Evolutionary conservation across 1,140 invertebrate species (phyloP).

Genomic region (Carposina sasakii): DNA sequence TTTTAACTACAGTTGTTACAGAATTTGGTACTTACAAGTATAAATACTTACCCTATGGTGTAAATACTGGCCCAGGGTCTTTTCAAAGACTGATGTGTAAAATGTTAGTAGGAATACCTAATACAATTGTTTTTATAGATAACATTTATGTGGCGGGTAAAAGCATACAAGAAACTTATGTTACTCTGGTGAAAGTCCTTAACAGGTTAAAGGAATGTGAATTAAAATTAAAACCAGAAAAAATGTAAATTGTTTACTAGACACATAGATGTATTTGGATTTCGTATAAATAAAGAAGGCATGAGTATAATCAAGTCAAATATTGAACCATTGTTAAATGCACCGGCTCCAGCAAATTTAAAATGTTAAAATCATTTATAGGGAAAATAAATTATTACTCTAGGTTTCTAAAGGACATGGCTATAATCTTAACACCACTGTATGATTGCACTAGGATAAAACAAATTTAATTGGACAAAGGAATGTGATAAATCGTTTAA

Average conservation of each 20-base stretch:
- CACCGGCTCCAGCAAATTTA: slow-evolving; percentile 11
- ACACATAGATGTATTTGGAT: slow-evolving; percentile 22
- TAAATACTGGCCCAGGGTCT: no score
- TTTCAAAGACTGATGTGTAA: no score
- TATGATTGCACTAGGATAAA: slow-evolving; percentile 10
- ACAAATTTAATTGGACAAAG: slow-evolving; percentile 14
- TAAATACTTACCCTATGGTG: no score
- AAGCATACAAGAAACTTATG: no score
- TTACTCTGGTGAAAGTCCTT: no score
- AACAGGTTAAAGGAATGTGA: no score
- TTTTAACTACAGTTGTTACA: no score
- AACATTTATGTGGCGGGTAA: no score
- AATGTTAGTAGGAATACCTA: no score
- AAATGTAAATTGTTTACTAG: slow-evolving; percentile 19
- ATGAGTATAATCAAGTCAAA: slow-evolving; percentile 20
- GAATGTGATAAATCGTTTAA: slow-evolving; percentile 11
- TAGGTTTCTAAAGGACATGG: background rate
- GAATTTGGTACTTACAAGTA: no score
- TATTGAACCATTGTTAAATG: slow-evolving; percentile 19
- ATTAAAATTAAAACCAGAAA: no score
- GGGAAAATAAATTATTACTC: slow-evolving; percentile 26
- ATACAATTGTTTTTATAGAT: no score
- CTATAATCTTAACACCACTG: slow-evolving; percentile 2
- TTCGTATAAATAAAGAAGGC: slow-evolving; percentile 13
- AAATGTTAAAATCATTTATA: slow-evolving; percentile 19